These are phyloP conservation scores for Pseudochaenichthys georgianus DNA, from an alignment of 2,797 vertebrate genomes.

Conservation along the genomic window DNA sequence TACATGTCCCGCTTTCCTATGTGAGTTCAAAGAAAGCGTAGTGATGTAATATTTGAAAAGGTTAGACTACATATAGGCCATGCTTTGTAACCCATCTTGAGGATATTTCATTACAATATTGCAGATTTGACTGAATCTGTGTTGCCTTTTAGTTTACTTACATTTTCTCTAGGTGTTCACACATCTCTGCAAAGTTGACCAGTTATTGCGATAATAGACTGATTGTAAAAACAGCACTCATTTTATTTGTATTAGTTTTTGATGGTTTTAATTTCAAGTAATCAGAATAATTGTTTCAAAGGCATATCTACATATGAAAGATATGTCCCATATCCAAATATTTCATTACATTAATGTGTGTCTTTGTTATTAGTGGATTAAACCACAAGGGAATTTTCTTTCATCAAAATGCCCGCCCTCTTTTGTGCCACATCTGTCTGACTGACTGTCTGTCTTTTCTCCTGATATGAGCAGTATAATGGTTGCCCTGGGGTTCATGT, in stretches of 20 bases:
- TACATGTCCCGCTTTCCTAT: constrained; percentile 18
- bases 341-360: constrained; percentile 42
- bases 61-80: constrained; percentile 16
- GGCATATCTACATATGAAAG: constrained; percentile 12
- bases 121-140: background rate
- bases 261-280: background rate
- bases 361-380: constrained; percentile 54
- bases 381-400: constrained; percentile 48
- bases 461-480: constrained; percentile 7
- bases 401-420: constrained; percentile 20
- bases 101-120: constrained; percentile 9
- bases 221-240: background rate
- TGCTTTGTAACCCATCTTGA: constrained; percentile 9
- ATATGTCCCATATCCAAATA: constrained; percentile 15
- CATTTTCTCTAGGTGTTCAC: background rate
- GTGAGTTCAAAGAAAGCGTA: constrained; percentile 24
- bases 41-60: constrained; percentile 21
- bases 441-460: constrained; percentile 16
- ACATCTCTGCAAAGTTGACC: background rate
- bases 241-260: constrained; percentile 1
- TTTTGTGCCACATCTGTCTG: constrained; percentile 58
- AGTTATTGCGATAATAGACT: background rate
- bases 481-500: constrained; percentile 16
- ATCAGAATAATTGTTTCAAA: too few relatives aligned
- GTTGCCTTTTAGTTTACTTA: too few relatives aligned